These are phyloP conservation scores for Eustalomyia histrio DNA, from an alignment of 2,888 invertebrate genomes.

Conservation along the genomic window DNA sequence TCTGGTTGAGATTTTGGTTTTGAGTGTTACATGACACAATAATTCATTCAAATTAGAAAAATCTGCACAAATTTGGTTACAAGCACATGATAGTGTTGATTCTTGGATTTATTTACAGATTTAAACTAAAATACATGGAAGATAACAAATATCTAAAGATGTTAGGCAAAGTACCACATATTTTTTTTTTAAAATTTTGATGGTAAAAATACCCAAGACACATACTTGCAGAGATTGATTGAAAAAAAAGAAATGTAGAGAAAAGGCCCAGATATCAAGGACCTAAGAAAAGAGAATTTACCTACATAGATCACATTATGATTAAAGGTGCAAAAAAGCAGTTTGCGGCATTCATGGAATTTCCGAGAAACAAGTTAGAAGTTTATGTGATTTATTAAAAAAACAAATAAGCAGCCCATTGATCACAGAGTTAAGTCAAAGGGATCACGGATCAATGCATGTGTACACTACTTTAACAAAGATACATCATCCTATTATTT, in stretches of 20 bases:
- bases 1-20: no score
- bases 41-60: no score
- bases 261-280: background rate
- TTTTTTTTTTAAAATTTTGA: background rate
- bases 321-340: background rate
- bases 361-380: background rate
- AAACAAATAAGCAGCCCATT: background rate
- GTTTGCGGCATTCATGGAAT: background rate
- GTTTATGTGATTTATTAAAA: background rate
- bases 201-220: background rate
- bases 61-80: background rate
- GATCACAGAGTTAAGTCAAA: background rate
- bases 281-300: background rate
- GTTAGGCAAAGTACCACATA: background rate
- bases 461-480: background rate
- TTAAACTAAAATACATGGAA: background rate
- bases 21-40: no score
- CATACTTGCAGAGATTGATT: background rate
- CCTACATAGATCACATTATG: background rate
- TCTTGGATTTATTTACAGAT: background rate
- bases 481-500: no score
- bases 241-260: background rate
- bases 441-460: background rate
- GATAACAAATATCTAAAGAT: background rate
- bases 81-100: background rate